phyloP scores from a whole-genome alignment of 1,140 invertebrate genomes.

The Antheraea mylitta region DNA sequence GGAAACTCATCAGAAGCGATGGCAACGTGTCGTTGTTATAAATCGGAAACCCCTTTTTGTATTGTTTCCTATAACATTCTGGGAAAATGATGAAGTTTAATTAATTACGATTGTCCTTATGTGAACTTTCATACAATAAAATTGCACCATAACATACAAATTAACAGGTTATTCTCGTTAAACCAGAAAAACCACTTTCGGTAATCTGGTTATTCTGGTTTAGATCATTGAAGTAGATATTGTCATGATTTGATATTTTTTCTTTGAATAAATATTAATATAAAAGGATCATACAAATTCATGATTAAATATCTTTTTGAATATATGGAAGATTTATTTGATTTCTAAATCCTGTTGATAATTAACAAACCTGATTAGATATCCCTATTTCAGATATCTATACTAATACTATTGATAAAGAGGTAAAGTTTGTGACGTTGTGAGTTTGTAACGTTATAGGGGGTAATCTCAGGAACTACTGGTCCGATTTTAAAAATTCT shows the following conservation, averaged over 20 bases:
- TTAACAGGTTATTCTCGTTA: constrained; percentile 53
- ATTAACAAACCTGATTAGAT: too few species aligned
- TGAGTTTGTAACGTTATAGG: too few species aligned
- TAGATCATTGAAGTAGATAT: constrained; percentile 46
- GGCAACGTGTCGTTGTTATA: constrained; percentile 38
- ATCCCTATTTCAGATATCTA: too few species aligned
- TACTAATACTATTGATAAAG: too few species aligned
- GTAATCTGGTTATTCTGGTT: constrained; percentile 59
- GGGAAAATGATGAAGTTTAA: constrained; percentile 36
- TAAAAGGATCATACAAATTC: background rate
- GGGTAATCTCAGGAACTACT: too few species aligned
- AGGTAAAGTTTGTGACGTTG: too few species aligned
- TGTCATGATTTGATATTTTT: background rate
- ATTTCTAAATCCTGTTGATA: too few species aligned
- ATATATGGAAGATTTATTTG: too few species aligned
- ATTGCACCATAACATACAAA: constrained; percentile 46
- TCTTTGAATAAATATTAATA: background rate
- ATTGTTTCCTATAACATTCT: constrained; percentile 60
- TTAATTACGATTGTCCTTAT: constrained; percentile 8
- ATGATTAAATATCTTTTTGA: too few species aligned
- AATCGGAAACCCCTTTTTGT: constrained; percentile 67
- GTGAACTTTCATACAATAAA: constrained; percentile 42
- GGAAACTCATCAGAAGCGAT: constrained; percentile 44
- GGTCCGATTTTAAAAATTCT: too few species aligned
- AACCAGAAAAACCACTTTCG: constrained; percentile 57